Evolutionary conservation across 2,113 vertebrate species (phyloP).

Genomic region (Crocuta crocuta): DNA sequence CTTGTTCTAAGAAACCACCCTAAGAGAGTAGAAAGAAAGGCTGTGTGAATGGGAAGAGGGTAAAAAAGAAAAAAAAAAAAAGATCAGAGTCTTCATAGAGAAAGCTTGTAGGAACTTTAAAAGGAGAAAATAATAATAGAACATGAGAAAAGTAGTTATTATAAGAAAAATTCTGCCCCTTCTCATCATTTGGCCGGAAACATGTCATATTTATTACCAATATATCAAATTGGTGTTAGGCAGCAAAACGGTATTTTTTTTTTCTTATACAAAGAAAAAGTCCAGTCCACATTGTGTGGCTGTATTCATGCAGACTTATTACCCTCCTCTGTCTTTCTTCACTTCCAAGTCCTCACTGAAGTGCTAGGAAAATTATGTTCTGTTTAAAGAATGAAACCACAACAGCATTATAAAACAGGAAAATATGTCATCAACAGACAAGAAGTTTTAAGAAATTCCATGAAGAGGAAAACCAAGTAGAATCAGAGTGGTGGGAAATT

Average conservation of each 20-base stretch:
- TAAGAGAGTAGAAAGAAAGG: background rate
- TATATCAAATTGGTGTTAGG: background rate
- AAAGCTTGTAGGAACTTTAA: background rate
- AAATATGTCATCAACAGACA: background rate
- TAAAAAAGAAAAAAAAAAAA: background rate
- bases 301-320: background rate
- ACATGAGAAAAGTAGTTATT: background rate
- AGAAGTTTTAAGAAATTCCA: constrained; percentile 9
- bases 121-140: background rate
- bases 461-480: background rate
- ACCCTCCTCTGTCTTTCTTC: background rate
- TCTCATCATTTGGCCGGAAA: background rate
- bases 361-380: constrained; percentile 8
- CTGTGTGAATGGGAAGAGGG: background rate
- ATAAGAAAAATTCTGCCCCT: background rate
- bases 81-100: background rate
- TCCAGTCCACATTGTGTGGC: background rate
- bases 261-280: background rate
- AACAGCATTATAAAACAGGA: background rate
- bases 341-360: background rate
- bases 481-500: background rate
- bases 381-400: constrained; percentile 15
- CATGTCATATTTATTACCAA: background rate
- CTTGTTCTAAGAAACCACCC: constrained; percentile 37
- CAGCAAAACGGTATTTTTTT: background rate